These are phyloP conservation scores for Drosophila peninsularis DNA, from an alignment of 2,888 invertebrate genomes.

Conservation along the genomic window DNA sequence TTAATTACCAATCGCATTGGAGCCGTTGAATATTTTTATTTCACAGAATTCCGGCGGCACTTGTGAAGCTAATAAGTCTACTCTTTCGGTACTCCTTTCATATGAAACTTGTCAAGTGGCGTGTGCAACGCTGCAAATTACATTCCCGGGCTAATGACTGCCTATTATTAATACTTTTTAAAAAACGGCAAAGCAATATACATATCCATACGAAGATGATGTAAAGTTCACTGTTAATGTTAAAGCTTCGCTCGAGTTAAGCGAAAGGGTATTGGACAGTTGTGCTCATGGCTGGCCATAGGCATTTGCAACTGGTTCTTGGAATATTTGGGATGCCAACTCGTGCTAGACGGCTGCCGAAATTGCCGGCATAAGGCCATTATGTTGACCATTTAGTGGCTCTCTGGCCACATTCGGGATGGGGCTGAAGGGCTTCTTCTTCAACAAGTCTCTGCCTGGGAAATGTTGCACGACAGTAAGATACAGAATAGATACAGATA, in stretches of 20 bases:
- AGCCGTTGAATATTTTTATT: slow-evolving; percentile 59
- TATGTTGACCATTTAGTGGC: slow-evolving; percentile 37
- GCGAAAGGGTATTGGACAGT: slow-evolving; percentile 18
- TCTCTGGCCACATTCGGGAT: slow-evolving; percentile 5
- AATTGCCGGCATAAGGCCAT: slow-evolving; percentile 24
- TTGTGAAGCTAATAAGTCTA: slow-evolving; percentile 48
- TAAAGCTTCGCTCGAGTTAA: background rate
- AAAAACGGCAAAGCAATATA: background rate
- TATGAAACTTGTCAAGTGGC: slow-evolving; percentile 13
- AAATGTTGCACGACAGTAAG: slow-evolving; percentile 14
- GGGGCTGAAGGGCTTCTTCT: slow-evolving; percentile 23
- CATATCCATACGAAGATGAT: background rate
- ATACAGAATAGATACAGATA: slow-evolving; percentile 13
- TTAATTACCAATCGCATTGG: slow-evolving; percentile 69
- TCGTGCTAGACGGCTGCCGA: slow-evolving; percentile 61
- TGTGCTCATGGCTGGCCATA: background rate
- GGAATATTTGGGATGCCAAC: slow-evolving; percentile 61
- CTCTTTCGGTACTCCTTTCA: slow-evolving; percentile 27
- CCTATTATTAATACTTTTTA: background rate
- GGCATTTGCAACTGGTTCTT: slow-evolving; percentile 48
- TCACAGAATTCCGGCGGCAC: slow-evolving; percentile 68
- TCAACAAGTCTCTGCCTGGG: slow-evolving; percentile 49
- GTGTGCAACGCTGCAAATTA: background rate
- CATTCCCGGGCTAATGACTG: no score
- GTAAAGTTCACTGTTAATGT: background rate